Percentiles rank a stretch among this genome's conserved stretches.
Conservation (phyloP, 2,797 vertebrate species). For the Lerista edwardsae region DNA sequence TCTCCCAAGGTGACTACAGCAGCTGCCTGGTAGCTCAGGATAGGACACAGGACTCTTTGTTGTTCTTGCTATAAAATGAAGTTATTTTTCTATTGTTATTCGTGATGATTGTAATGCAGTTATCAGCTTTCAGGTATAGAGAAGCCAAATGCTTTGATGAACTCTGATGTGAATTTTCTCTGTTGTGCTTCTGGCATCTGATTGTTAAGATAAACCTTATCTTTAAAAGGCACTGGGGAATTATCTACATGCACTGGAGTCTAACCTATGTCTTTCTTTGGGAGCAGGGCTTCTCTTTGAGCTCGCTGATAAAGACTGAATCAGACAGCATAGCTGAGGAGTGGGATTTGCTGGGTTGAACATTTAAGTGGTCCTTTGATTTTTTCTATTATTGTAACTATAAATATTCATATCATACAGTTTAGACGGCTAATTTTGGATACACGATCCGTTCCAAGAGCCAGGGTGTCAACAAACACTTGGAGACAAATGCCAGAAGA, state of each 20-base stretch:
- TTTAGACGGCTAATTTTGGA: constrained; percentile 23
- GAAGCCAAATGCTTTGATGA: constrained; percentile 59
- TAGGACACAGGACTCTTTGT: too few species aligned
- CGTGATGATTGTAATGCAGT: constrained; percentile 51
- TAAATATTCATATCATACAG: neutral
- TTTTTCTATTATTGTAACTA: constrained; percentile 37
- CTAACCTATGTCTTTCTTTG: constrained; percentile 7
- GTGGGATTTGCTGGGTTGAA: constrained; percentile 4
- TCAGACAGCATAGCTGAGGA: constrained; percentile 10
- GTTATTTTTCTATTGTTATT: constrained; percentile 35
- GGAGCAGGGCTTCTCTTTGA: constrained; percentile 17
- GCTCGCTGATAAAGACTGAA: constrained; percentile 51
- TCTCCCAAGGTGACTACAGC: too few species aligned
- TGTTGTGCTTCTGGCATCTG: constrained; percentile 24
- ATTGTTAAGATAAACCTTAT: constrained; percentile 51
- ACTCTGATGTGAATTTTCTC: constrained; percentile 56
- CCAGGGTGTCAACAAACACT: neutral
- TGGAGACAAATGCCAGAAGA: constrained; percentile 31
- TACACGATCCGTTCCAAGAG: fast-evolving
- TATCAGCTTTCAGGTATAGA: constrained; percentile 22
- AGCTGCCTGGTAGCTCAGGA: too few species aligned
- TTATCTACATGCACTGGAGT: constrained; percentile 41
- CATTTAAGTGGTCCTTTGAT: constrained; percentile 24
- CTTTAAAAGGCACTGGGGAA: constrained; percentile 47
- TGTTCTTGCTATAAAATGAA: too few species aligned